These are phyloP conservation scores for Eleutherodactylus coqui DNA, from an alignment of 2,797 vertebrate species.

Conservation along the genomic window DNA sequence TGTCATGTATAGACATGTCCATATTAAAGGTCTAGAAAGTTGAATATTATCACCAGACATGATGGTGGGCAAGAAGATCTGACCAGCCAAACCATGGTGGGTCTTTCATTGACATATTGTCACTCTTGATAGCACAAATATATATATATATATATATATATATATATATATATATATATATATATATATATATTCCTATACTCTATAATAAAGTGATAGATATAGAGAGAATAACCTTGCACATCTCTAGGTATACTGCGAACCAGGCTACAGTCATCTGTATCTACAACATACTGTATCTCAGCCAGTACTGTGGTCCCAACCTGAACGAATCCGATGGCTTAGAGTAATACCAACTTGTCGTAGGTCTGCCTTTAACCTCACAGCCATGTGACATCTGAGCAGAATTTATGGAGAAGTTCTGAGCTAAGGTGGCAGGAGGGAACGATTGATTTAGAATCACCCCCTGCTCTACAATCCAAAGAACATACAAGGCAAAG, in stretches of 20 bases:
- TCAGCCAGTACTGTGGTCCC: too few relatives aligned
- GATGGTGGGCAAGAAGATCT: neutral
- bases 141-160: too few relatives aligned
- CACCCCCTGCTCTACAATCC: neutral
- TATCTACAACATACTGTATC: neutral
- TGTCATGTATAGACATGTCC: neutral
- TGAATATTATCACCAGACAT: neutral
- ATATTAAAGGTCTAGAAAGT: neutral
- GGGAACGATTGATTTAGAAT: neutral
- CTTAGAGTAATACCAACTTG: neutral
- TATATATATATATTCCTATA: too few relatives aligned
- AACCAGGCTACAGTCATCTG: neutral
- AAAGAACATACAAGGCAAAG: neutral
- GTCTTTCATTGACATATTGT: too few relatives aligned
- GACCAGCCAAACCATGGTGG: neutral
- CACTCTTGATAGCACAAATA: too few relatives aligned
- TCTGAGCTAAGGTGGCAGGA: too few relatives aligned
- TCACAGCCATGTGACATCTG: too few relatives aligned
- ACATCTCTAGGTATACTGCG: neutral
- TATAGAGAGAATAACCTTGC: neutral
- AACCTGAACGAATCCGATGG: too few relatives aligned
- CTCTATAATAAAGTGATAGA: neutral
- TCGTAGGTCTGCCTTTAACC: too few relatives aligned
- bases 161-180: too few relatives aligned
- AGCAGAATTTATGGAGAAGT: neutral